Evolutionary conservation across 2,888 invertebrate species (phyloP), one percentile per base, ranked within the genome.

Genomic region (Escarpia spicata): DNA sequence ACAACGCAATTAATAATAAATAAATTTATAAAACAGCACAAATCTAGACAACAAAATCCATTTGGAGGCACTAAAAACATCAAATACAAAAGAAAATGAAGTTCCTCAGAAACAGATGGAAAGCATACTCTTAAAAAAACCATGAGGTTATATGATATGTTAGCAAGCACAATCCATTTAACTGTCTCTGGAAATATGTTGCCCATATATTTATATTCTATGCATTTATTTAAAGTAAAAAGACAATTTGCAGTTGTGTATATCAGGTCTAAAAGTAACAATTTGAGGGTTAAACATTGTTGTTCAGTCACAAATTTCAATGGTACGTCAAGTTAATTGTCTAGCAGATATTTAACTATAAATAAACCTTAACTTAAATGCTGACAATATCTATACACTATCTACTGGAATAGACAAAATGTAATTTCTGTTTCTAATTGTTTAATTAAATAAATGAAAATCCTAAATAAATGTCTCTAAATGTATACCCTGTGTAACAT

Each of bases 201-300:
- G 12, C 52, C 52, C 31, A 15, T 44, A 44, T 91, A 52, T 52
- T 52, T 12, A 12, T 52, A 52, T 12, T 91, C 43, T 91, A 15
- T 19, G 60, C n/a, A 45, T 91, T 91, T 91, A 91, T 91, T 52
- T 45, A 37, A 91, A 91, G 44, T 10, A 37, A 37, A 12, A 52
- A 37, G 15, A 91, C 43, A 52, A 45, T 12, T n/a, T 26, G 52
- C 37, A 26, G 43, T 52, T 43, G 6, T 92, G 43, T 75, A n/a
- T 6, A 92, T 26, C n/a, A 92, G 44, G 6, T 90, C 2, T 75
- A 3, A 45, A 91, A 43, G 2, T 19, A 52, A 15, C 4, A n/a
- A 75, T 75, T 75, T 75, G 75, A 2, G 19, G 37, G 26, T n/a
- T 75, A 75, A 2, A 75, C 15, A 75, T 75, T 75, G 19, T 2